These are phyloP conservation scores for Chaenocephalus aceratus DNA, from an alignment of 2,113 vertebrate species.

Conservation along the genomic window DNA sequence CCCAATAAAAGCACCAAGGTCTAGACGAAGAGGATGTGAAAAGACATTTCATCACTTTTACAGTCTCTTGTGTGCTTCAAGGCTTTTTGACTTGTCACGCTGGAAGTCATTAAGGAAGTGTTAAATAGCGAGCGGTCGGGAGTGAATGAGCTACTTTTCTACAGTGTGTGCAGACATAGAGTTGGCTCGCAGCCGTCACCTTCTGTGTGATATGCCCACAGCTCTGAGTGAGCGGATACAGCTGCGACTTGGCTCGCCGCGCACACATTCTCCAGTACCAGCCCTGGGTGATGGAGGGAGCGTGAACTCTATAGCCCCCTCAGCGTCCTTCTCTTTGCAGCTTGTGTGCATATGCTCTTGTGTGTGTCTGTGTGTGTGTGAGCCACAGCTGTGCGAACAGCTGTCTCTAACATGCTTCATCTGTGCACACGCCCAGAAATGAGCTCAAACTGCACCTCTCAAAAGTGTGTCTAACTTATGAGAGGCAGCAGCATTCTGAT, in stretches of 20 bases:
- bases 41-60: constrained; percentile 43
- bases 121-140: constrained; percentile 37
- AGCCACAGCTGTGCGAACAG: constrained; percentile 71
- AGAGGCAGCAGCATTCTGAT: constrained; percentile 27
- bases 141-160: constrained; percentile 42
- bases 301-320: constrained; percentile 66
- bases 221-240: constrained; percentile 59
- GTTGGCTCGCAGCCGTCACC: constrained; percentile 44
- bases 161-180: constrained; percentile 38
- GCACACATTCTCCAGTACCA: constrained; percentile 47
- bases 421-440: constrained; percentile 35
- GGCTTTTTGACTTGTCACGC: constrained; percentile 44
- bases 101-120: constrained; percentile 55
- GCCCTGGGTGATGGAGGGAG: constrained; percentile 56
- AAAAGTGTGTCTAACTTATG: constrained; percentile 39
- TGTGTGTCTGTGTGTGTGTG: not conserved
- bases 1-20: constrained; percentile 11
- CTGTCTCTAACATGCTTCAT: constrained; percentile 62
- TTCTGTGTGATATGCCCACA: constrained; percentile 43
- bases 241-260: constrained; percentile 58
- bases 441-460: constrained; percentile 43
- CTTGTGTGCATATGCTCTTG: constrained; percentile 29
- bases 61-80: constrained; percentile 22
- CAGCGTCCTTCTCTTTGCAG: constrained; percentile 19
- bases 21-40: not conserved